phyloP scores from a whole-genome alignment of 2,888 invertebrate genomes.

The Cataglyphis albicans region DNA sequence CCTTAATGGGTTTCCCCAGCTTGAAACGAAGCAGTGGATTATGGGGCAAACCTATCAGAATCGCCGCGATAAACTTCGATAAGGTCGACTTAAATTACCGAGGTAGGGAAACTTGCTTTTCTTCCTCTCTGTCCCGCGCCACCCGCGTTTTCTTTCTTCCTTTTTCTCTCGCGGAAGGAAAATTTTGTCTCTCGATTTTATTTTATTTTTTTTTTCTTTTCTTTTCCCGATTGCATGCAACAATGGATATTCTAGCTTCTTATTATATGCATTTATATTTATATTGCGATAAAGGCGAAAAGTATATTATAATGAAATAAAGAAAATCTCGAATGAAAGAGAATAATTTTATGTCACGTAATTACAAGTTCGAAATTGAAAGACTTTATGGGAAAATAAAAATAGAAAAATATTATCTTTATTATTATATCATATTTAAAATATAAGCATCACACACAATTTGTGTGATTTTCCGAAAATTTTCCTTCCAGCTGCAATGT shows the following conservation, averaged over 20 bases:
- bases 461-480: conserved; percentile 22
- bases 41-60: conserved; percentile 63
- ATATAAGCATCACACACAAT: not conserved
- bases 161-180: conserved; percentile 10
- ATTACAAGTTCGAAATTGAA: not conserved
- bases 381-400: not conserved
- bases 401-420: not conserved
- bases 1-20: conserved; percentile 71
- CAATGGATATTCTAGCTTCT: not conserved
- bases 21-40: conserved; percentile 67
- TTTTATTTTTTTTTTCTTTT: not conserved
- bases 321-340: not conserved
- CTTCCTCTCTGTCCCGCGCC: not conserved
- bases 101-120: conserved; percentile 1
- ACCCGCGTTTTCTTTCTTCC: not conserved
- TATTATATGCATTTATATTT: not conserved
- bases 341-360: not conserved
- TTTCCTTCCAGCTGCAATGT: not conserved
- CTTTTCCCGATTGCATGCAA: not conserved
- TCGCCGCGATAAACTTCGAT: conserved; percentile 71
- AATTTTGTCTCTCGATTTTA: not conserved
- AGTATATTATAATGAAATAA: not conserved
- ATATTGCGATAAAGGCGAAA: not conserved
- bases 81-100: conserved; percentile 69
- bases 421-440: not conserved